Evolutionary conservation across 2,113 vertebrate genomes (phyloP).

Genomic region (Strix aluco): DNA sequence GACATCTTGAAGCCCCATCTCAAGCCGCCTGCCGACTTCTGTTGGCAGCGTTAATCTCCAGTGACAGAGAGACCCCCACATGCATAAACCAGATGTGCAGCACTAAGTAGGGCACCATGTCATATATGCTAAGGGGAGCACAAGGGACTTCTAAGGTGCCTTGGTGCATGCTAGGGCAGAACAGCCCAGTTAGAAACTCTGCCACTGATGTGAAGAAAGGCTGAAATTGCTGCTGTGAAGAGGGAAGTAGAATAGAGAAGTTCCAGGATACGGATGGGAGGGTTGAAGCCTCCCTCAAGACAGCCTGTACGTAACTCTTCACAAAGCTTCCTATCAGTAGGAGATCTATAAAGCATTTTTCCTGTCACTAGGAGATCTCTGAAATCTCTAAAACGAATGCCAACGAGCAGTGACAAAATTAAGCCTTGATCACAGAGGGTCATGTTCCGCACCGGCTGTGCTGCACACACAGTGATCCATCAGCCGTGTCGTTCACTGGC

Average conservation of each 20-base stretch:
- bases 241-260: background rate
- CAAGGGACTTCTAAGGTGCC: background rate
- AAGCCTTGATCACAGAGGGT: background rate
- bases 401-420: background rate
- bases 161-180: background rate
- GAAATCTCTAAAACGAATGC: background rate
- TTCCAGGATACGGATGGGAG: background rate
- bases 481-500: background rate
- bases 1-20: slow-evolving; percentile 40
- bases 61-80: slow-evolving; percentile 33
- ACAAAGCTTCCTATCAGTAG: background rate
- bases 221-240: background rate
- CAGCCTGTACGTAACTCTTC: background rate
- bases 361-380: background rate
- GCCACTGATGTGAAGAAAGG: background rate
- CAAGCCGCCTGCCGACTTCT: background rate
- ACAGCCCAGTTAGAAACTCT: background rate
- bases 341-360: background rate
- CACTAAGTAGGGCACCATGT: slow-evolving; percentile 17
- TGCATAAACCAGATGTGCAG: slow-evolving; percentile 28
- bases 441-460: fast-evolving
- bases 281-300: background rate
- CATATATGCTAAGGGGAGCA: background rate
- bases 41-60: slow-evolving; percentile 45
- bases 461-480: fast-evolving